These are phyloP conservation scores for Notolabrus celidotus DNA, from an alignment of 2,797 vertebrate species.

Conservation along the genomic window DNA sequence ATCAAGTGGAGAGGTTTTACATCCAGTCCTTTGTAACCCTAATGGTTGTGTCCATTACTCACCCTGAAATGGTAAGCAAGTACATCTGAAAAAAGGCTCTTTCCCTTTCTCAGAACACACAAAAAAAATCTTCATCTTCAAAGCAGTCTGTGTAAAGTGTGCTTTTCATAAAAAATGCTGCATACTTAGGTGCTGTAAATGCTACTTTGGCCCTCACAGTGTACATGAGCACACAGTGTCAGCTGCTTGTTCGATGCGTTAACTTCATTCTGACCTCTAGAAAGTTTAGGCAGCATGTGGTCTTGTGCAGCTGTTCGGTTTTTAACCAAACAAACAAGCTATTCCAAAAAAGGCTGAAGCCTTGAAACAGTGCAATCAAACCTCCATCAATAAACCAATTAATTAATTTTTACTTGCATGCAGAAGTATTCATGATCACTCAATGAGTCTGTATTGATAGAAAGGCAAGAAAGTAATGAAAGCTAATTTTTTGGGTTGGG, in stretches of 20 bases:
- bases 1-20: constrained; percentile 21
- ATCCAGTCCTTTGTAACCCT: constrained; percentile 23
- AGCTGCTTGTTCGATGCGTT: constrained; percentile 21
- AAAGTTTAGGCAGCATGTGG: constrained; percentile 39
- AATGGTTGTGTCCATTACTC: constrained; percentile 34
- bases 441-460: constrained; percentile 52
- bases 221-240: not conserved
- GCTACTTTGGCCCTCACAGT: not conserved
- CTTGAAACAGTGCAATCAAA: constrained; percentile 56
- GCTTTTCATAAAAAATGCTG: constrained; percentile 14
- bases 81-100: constrained; percentile 33
- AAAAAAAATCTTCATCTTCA: constrained; percentile 8
- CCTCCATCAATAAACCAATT: constrained; percentile 65
- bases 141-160: not conserved
- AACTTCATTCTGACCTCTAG: constrained; percentile 40
- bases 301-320: constrained; percentile 51
- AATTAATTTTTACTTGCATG: constrained; percentile 44
- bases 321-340: constrained; percentile 29
- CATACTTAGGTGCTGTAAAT: constrained; percentile 1
- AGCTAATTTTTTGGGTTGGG: constrained; percentile 36
- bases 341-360: constrained; percentile 6
- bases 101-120: constrained; percentile 5
- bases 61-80: constrained; percentile 6
- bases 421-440: constrained; percentile 57
- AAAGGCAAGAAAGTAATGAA: constrained; percentile 46